These are phyloP conservation scores for Astreopora myriophthalma DNA, from an alignment of 64 coral and sea anemone genomes.

Conservation along the genomic window DNA sequence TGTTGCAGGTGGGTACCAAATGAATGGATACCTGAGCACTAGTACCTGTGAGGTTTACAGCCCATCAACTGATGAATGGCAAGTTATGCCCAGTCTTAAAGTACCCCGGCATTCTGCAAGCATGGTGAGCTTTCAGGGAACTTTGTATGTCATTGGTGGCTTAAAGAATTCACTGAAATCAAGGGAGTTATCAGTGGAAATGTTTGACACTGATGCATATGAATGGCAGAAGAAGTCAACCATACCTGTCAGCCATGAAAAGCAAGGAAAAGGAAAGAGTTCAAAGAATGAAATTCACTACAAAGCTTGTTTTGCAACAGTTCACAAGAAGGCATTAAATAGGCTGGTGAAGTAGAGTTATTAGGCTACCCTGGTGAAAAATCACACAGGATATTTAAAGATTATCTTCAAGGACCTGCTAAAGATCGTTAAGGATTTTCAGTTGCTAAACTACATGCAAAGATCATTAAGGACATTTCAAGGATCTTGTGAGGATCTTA, in stretches of 20 bases:
- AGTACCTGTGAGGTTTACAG: background rate
- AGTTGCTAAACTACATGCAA: no score
- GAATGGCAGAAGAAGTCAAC: background rate
- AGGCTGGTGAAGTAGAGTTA: background rate
- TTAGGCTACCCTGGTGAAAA: no score
- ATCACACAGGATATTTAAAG: no score
- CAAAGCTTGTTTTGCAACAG: background rate
- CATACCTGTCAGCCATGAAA: background rate
- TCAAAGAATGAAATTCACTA: background rate
- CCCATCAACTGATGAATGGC: background rate
- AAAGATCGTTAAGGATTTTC: no score
- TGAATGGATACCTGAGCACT: background rate
- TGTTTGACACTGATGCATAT: background rate
- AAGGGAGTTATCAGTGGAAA: background rate
- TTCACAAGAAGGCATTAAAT: background rate
- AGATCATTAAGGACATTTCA: no score
- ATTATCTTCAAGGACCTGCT: no score
- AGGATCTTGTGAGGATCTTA: no score
- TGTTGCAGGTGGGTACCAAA: background rate
- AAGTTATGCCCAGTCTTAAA: slow-evolving; percentile 1
- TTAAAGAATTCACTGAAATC: no score
- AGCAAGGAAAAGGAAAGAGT: background rate
- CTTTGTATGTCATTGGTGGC: slow-evolving; percentile 3
- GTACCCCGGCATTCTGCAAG: background rate
- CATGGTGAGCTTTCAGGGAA: slow-evolving; percentile 1